These are phyloP conservation scores for Fabriciana adippe DNA, from an alignment of 2,888 invertebrate species.

Conservation along the genomic window DNA sequence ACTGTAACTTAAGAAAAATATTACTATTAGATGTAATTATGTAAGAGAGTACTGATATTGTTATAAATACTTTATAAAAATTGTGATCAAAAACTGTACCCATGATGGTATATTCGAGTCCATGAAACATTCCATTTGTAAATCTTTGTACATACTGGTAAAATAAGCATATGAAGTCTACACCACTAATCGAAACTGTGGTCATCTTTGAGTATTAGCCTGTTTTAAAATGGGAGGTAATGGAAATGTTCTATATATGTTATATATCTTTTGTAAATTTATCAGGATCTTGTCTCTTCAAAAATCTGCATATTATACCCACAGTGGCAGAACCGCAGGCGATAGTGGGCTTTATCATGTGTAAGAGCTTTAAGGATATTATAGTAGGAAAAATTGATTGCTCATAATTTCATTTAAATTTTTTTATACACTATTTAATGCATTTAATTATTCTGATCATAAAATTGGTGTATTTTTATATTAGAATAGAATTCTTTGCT, in stretches of 20 bases:
- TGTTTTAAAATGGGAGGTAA: background rate
- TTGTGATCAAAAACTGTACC: slow-evolving; percentile 58
- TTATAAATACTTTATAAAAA: slow-evolving; percentile 53
- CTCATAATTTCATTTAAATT: slow-evolving; percentile 63
- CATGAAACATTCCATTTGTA: slow-evolving; percentile 79
- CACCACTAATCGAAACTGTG: slow-evolving; percentile 45
- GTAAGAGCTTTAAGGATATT: slow-evolving; percentile 74
- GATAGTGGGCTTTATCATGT: slow-evolving; percentile 41
- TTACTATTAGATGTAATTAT: slow-evolving; percentile 44
- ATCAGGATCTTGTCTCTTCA: background rate
- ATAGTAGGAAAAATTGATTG: slow-evolving; percentile 67
- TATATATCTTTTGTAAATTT: background rate
- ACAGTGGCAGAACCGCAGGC: background rate
- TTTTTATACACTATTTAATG: slow-evolving; percentile 47
- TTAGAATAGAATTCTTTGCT: slow-evolving; percentile 19
- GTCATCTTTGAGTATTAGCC: background rate
- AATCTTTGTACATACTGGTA: slow-evolving; percentile 68
- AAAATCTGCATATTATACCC: background rate
- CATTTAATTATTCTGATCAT: slow-evolving; percentile 58
- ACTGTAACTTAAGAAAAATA: slow-evolving; percentile 40
- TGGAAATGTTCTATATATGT: no score
- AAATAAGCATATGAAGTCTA: slow-evolving; percentile 46
- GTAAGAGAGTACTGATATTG: slow-evolving; percentile 78
- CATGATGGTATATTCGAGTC: slow-evolving; percentile 64
- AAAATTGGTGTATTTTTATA: slow-evolving; percentile 32